phyloP scores from a whole-genome alignment of 2,888 invertebrate genomes.

The Campoplex capitator region DNA sequence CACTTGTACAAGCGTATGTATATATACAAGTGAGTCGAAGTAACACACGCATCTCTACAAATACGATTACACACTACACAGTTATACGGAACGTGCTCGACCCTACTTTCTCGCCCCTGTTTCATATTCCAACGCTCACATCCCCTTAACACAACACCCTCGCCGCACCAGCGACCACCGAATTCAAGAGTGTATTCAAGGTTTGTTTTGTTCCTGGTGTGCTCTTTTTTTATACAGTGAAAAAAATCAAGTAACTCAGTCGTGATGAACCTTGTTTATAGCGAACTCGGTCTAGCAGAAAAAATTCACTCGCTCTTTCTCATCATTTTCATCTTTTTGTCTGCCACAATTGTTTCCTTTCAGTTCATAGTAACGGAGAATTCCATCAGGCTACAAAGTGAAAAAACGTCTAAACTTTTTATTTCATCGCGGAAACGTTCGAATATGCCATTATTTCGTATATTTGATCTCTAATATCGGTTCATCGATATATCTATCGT shows the following conservation, averaged over 20 bases:
- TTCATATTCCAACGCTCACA: conserved; percentile 11
- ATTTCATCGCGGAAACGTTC: background rate
- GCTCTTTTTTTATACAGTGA: background rate
- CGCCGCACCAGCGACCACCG: background rate
- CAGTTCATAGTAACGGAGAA: background rate
- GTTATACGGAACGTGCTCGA: background rate
- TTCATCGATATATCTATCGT: background rate
- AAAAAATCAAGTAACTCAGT: background rate
- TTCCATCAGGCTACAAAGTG: too few relatives aligned
- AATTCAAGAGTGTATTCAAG: conserved; percentile 12
- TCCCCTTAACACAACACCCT: conserved; percentile 1
- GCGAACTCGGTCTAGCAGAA: background rate
- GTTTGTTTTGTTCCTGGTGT: background rate
- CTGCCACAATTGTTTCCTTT: background rate
- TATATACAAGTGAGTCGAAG: conserved; percentile 13
- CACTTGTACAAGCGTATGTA: background rate
- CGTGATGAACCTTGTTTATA: background rate
- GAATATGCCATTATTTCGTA: background rate
- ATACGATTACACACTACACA: background rate
- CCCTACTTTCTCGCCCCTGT: conserved; percentile 41
- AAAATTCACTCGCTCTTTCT: background rate
- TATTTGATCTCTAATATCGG: background rate
- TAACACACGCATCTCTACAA: conserved; percentile 24
- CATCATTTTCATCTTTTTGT: background rate
- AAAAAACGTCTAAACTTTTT: background rate